Percentiles rank a stretch among this genome's conserved stretches.
phyloP scores from a whole-genome alignment of 2,888 invertebrate genomes.

The Thereva nobilitata region DNA sequence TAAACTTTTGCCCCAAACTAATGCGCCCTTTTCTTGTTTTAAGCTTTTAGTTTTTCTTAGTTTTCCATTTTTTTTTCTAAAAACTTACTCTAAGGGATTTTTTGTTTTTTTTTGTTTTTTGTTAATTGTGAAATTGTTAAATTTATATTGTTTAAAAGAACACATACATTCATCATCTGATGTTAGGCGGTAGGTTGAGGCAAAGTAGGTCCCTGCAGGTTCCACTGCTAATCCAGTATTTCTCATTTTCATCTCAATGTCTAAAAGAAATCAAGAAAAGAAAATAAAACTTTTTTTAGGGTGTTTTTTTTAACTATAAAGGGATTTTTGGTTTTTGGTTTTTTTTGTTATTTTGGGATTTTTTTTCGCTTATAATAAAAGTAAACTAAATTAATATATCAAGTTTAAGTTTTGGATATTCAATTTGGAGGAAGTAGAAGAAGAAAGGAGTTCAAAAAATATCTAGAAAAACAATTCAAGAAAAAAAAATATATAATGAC shows the following conservation, averaged over 20 bases:
- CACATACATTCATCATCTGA: slow-evolving; percentile 58
- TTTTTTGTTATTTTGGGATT: not conserved
- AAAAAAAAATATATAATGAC: no score
- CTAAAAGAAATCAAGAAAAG: slow-evolving; percentile 52
- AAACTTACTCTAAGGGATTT: not conserved
- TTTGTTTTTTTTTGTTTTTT: slow-evolving; percentile 12
- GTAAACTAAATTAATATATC: no score
- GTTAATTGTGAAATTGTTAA: not conserved
- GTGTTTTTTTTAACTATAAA: slow-evolving; percentile 2
- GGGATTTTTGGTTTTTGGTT: not conserved
- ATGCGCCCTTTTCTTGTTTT: slow-evolving; percentile 19
- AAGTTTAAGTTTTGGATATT: no score
- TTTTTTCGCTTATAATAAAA: no score
- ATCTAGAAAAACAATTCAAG: no score
- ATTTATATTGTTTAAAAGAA: slow-evolving; percentile 12
- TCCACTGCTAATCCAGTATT: slow-evolving; percentile 40
- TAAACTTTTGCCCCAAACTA: slow-evolving; percentile 25
- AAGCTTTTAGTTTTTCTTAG: not conserved
- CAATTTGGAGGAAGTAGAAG: no score
- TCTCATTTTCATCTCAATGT: slow-evolving; percentile 54
- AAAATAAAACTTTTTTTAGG: slow-evolving; percentile 11
- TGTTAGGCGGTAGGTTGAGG: slow-evolving; percentile 55
- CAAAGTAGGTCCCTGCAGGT: slow-evolving; percentile 50
- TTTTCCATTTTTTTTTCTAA: slow-evolving; percentile 7
- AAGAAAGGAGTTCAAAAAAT: no score